A percentile compares a stretch with the other conserved stretches of the same genome.
These are phyloP conservation scores for Lepus oiostolus DNA, from an alignment of 2,797 vertebrate species.

Conservation along the genomic window DNA sequence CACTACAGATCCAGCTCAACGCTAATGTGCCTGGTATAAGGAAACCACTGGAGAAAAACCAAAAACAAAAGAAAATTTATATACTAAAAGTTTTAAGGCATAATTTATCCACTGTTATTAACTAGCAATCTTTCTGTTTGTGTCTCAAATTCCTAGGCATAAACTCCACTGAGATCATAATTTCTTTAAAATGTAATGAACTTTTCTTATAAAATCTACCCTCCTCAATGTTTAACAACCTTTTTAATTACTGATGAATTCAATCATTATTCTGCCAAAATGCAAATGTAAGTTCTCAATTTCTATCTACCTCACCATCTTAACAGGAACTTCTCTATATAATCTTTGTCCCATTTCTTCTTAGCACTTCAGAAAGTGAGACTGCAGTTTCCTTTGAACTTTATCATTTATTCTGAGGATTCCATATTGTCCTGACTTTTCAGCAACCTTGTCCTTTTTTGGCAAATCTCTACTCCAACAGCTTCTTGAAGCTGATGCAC, in stretches of 20 bases:
- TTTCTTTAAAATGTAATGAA: constrained; percentile 42
- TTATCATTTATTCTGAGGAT: neutral
- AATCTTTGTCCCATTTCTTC: neutral
- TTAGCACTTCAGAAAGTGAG: constrained; percentile 35
- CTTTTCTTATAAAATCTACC: constrained; percentile 41
- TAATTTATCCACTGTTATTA: neutral
- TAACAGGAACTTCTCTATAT: neutral
- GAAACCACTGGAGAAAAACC: neutral
- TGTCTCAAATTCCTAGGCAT: constrained; percentile 40
- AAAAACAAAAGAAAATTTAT: constrained; percentile 51
- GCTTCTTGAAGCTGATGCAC: neutral
- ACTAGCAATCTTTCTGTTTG: neutral
- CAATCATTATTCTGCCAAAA: constrained; percentile 36
- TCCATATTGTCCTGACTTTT: neutral
- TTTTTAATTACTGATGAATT: constrained; percentile 26
- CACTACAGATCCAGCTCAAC: too few species aligned
- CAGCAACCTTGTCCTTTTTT: neutral
- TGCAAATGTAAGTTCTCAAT: constrained; percentile 9
- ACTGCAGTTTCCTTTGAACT: constrained; percentile 11
- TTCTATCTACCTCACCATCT: neutral
- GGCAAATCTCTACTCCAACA: constrained; percentile 21
- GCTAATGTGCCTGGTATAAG: neutral
- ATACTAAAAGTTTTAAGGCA: neutral
- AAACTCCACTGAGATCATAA: constrained; percentile 25
- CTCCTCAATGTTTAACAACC: neutral